Evolutionary conservation across 2,888 invertebrate genomes (phyloP).

Genomic region (Steromphala cineraria): DNA sequence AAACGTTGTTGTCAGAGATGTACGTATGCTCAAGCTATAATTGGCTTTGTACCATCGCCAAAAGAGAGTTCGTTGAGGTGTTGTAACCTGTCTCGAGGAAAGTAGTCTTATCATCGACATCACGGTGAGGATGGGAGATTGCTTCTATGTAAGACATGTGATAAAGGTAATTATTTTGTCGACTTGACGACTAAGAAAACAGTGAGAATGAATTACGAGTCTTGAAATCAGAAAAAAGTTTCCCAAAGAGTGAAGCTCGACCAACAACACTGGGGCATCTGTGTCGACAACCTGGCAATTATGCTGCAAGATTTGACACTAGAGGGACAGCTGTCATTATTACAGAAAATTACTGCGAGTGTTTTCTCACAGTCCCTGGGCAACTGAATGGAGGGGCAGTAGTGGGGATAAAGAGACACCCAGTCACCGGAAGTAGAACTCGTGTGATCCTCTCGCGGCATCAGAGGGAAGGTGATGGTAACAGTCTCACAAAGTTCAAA

Average conservation of each 20-base stretch:
- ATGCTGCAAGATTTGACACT: not conserved
- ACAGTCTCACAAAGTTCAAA: not conserved
- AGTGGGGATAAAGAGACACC: not conserved
- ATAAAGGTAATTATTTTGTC: too few relatives aligned
- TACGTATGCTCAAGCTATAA: not conserved
- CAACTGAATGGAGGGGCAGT: not conserved
- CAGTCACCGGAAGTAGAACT: not conserved
- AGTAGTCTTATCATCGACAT: too few relatives aligned
- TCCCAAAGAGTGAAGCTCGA: too few relatives aligned
- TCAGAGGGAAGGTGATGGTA: not conserved
- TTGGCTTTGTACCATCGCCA: not conserved
- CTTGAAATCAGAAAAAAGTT: too few relatives aligned
- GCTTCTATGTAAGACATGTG: too few relatives aligned
- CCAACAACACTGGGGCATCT: too few relatives aligned
- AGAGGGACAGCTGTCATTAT: conserved; percentile 10
- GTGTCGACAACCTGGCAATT: too few relatives aligned
- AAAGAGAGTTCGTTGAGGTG: not conserved
- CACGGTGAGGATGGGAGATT: too few relatives aligned
- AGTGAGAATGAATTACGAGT: too few relatives aligned
- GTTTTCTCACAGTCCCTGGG: not conserved
- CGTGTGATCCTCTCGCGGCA: not conserved
- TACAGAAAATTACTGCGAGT: not conserved
- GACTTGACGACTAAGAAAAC: too few relatives aligned
- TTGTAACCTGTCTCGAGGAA: not conserved
- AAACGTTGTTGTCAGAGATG: not conserved